Base-by-base conservation (phyloP, 2,797 vertebrate genomes). In the Gymnothorax reevesii region DNA sequence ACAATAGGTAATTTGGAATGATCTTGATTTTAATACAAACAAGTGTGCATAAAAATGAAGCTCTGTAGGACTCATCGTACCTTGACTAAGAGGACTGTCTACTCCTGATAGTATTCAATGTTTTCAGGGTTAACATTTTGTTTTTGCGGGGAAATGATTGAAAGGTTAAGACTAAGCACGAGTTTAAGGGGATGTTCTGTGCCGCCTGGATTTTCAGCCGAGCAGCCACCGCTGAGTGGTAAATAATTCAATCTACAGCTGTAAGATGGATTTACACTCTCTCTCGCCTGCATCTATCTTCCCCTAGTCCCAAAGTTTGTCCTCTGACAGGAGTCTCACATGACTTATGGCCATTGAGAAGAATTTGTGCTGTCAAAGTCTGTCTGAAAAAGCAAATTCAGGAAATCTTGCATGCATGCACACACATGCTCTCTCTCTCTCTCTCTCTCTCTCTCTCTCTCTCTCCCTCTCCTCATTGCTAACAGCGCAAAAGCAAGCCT, bases 361-460 rank as follows among this genome's bases (percentile, higher is more conserved):
- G 83, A 92, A 90, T 89, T 88, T 25, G 85, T 82, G 71, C 80
- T 84, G 79, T 90, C 90, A 91, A 83, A 25, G 54, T 55, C 73
- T 86, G 84, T 84, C 69, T 71, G 52, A 3, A 84, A 84, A 87
- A 55, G 80, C 25, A 77, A 77, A 64, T 25, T 20, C 49, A 79
- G 85, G 84, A 12, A 84, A 85, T 84, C 62, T 52, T 57, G 73
- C 88, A 64, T 83, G 64, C 89, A 89, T 27, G 66, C 62, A 66
- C 17, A n/a, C 62, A 15, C 22, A n/a, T 7, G 22, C 62, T 20
- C 62, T 20, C 62, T 20, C 62, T 20, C 62, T 20, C 62, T 17
- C 15, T 17, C 62, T 17, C 64, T 10, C 22, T 25, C n/a, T 10
- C 66, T 25, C n/a, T 7, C 71, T 12, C 71, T 7, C 85, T 79